These are phyloP conservation scores for Trichogramma evanescens DNA, from an alignment of 2,888 invertebrate genomes.

Conservation along the genomic window DNA sequence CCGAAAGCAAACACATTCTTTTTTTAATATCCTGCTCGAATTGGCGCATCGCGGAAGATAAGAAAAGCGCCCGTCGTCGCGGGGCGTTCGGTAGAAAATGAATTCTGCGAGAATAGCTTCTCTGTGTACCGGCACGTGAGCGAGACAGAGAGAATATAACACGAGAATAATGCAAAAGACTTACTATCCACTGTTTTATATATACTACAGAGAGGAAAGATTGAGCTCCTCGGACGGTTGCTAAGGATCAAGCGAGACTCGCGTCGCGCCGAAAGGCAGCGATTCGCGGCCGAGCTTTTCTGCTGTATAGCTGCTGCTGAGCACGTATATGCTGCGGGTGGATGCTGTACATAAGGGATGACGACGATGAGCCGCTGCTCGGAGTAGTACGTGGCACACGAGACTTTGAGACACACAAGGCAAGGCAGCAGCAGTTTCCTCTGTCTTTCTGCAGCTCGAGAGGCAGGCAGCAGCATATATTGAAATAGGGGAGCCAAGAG, in stretches of 20 bases:
- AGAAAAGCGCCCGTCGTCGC: neutral
- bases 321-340: neutral
- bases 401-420: no score
- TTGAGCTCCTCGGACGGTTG: neutral
- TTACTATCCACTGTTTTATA: no score
- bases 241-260: constrained; percentile 8
- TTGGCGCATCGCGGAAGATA: neutral
- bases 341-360: constrained; percentile 7
- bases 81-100: constrained; percentile 14
- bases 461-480: no score
- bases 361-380: constrained; percentile 10
- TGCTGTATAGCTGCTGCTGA: neutral
- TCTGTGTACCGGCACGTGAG: neutral
- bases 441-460: no score
- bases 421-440: no score
- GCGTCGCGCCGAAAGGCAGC: neutral
- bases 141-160: neutral
- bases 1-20: neutral
- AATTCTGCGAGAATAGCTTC: constrained; percentile 1
- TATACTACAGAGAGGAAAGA: neutral
- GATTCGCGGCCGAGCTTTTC: neutral
- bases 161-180: no score
- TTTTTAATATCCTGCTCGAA: constrained; percentile 14
- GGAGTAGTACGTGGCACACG: neutral
- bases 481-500: no score